Percentiles rank a stretch among this genome's conserved stretches.
phyloP scores from a whole-genome alignment of 35 echinoderm and acorn worm genomes.

The Heliocidaris tuberculata region DNA sequence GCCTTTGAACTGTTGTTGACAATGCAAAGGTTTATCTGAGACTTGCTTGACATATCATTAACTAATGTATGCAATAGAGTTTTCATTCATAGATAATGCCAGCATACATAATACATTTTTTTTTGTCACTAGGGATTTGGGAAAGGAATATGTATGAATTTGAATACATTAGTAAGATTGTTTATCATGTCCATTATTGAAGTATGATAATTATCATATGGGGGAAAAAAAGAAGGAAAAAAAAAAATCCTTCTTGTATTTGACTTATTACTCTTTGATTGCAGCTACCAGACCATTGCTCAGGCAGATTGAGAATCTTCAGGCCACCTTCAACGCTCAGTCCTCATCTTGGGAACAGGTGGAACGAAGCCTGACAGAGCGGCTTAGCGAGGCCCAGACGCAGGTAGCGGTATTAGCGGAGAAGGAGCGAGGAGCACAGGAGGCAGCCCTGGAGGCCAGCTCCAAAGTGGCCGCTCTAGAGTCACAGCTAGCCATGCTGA shows the following conservation, averaged over 20 bases:
- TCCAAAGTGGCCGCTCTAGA: constrained; percentile 87
- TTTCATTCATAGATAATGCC: no score
- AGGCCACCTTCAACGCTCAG: constrained; percentile 91
- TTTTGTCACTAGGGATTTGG: no score
- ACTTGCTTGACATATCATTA: no score
- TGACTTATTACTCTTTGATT: not conserved
- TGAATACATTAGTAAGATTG: no score
- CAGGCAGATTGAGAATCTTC: constrained; percentile 93
- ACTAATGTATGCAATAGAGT: no score
- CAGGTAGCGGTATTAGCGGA: constrained; percentile 70
- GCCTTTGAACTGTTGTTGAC: no score
- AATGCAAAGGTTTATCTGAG: no score
- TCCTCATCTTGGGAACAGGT: constrained; percentile 90
- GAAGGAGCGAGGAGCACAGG: constrained; percentile 76
- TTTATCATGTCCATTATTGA: not conserved
- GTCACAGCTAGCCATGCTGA: constrained; percentile 87
- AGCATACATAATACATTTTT: no score
- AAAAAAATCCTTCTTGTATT: no score
- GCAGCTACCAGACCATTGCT: constrained; percentile 88
- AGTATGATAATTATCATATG: not conserved
- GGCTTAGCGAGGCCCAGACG: constrained; percentile 73
- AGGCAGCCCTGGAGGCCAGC: constrained; percentile 67
- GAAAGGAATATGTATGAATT: no score
- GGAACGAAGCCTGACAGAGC: constrained; percentile 86
- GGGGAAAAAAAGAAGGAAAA: no score